Conservation (phyloP, 1,140 invertebrate genomes). For the Diprion similis region DNA sequence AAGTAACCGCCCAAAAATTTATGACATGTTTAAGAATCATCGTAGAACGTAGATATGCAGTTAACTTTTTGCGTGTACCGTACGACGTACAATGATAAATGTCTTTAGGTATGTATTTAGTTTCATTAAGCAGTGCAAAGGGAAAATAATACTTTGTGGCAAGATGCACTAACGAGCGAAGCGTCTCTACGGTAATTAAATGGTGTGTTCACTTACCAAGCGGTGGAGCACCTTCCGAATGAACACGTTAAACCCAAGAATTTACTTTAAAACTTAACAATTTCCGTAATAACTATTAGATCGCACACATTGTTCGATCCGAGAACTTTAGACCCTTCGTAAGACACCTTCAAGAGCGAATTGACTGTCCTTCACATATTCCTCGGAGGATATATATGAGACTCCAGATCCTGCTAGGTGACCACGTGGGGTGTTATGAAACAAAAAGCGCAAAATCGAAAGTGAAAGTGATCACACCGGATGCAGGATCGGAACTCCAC, state of each 20-base stretch:
- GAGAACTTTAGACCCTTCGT: neutral
- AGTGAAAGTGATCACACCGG: conserved; percentile 50
- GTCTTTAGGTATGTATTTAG: neutral
- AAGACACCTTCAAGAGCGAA: neutral
- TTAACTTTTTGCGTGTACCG: no score
- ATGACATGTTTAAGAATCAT: no score
- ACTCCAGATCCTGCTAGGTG: neutral
- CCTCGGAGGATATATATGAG: conserved; percentile 1
- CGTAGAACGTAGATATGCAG: no score
- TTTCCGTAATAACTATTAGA: no score
- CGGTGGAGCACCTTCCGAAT: neutral
- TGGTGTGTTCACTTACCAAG: neutral
- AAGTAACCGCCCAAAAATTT: no score
- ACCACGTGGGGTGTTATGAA: conserved; percentile 5
- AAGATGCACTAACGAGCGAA: neutral
- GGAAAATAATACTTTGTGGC: neutral
- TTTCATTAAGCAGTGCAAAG: neutral
- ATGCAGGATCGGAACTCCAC: conserved; percentile 43
- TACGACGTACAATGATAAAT: neutral
- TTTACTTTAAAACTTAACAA: neutral
- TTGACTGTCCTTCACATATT: neutral
- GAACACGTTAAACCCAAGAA: neutral
- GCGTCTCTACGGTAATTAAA: neutral
- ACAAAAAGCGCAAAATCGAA: conserved; percentile 39
- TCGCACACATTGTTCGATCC: neutral